Evolutionary conservation across 2,888 invertebrate species (phyloP), one percentile per base, ranked within the genome.

Genomic region (Nemurella pictetii): DNA sequence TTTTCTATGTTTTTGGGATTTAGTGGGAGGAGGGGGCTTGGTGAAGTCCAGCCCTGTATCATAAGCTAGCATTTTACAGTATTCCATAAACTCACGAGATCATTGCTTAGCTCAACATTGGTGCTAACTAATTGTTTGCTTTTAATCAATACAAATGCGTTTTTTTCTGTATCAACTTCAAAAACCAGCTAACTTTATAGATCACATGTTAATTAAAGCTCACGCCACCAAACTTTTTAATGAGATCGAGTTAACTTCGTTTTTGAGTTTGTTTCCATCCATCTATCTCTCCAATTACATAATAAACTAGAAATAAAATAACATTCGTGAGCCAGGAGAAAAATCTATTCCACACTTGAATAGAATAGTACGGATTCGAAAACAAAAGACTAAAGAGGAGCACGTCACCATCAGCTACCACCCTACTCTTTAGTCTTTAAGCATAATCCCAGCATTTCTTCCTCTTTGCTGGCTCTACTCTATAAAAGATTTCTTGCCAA

Each of bases 401-500:
- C 1, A 12, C 55, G 55, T 55, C 55, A 55, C 20, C 35, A 35
- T 35, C 35, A 4, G 12, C 35, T 4, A 35, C 4, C 35, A 35
- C 35, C 55, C 55, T 55, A 55, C 55, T 55, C 55, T 55, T 55
- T 55, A 20, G 20, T 55, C 55, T 55, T 55, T 55, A 20, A 55
- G 20, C 55, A 55, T 15, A 55, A 55, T 55, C 55, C 55, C 55
- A 12, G 12, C 55, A 12, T 55, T 55, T 55, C 55, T 55, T 55
- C 55, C 55, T 55, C 55, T 55, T 55, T 55, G 55, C 15, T 55
- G 55, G 15, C 55, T 55, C 55, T 55, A 55, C 55, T 55, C 55
- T 55, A 55, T 55, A 26, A 29, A 28, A 80, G 35, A 72, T 83
- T 85, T 80, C 36, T 85, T 78, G 85, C 85, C 84, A 85, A 85